These are phyloP conservation scores for Cataglyphis altisquamis DNA, from an alignment of 2,888 invertebrate genomes.

Conservation along the genomic window DNA sequence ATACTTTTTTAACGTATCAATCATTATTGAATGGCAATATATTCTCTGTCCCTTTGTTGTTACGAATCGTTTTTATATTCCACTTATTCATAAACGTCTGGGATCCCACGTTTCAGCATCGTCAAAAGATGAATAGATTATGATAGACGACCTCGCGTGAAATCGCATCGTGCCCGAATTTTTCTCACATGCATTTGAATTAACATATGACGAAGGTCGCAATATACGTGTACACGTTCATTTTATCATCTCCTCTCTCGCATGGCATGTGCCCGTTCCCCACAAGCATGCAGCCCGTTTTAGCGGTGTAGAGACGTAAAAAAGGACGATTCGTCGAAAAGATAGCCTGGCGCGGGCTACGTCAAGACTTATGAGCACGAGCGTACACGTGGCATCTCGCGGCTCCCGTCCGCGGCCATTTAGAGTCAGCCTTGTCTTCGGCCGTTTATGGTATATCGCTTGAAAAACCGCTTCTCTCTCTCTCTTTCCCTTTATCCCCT, in stretches of 20 bases:
- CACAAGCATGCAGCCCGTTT: constrained; percentile 48
- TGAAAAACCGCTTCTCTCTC: constrained; percentile 72
- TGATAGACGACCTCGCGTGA: constrained; percentile 16
- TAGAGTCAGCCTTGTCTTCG: constrained; percentile 83
- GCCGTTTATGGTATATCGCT: constrained; percentile 76
- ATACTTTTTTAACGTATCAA: neutral
- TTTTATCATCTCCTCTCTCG: constrained; percentile 50
- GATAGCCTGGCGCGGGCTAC: constrained; percentile 69
- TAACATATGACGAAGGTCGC: constrained; percentile 18
- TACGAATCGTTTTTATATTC: neutral
- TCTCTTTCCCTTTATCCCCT: constrained; percentile 4
- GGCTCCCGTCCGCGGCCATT: constrained; percentile 78
- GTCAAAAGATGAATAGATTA: constrained; percentile 20
- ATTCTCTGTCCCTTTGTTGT: neutral
- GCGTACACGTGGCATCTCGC: constrained; percentile 73
- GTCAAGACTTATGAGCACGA: constrained; percentile 75
- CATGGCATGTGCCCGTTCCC: constrained; percentile 65
- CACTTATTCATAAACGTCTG: neutral
- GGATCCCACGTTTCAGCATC: neutral
- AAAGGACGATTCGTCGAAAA: constrained; percentile 76
- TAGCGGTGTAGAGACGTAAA: constrained; percentile 64
- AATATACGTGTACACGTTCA: constrained; percentile 49
- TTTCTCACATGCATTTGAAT: constrained; percentile 18
- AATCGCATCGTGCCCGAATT: constrained; percentile 25
- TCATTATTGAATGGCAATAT: neutral